Base-by-base conservation (phyloP, 2,888 invertebrate genomes). In the Oligia latruncula region DNA sequence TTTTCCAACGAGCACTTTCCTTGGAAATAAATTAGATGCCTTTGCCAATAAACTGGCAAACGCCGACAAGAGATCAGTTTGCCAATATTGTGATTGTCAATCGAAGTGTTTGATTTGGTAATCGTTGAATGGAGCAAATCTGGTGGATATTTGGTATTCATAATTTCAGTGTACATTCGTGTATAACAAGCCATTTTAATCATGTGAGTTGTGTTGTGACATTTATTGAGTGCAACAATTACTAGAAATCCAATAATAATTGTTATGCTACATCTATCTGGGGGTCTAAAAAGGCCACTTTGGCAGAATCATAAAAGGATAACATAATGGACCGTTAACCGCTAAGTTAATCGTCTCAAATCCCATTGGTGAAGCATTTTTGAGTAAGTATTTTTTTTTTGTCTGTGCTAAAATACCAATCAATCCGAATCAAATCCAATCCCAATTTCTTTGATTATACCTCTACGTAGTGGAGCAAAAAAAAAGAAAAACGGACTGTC, bases 51-150 rank as follows among this genome's bases (percentile, higher is more conserved):
- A 81, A 80, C 74, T 76, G 62, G 72, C 71, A 72, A 81, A 77
- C 71, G 68, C 58, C 40, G 77, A 74, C 76, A 77, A 82, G 77
- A 81, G 78, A 84, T 86, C 81, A 81, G 77, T 81, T 83, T 77
- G 77, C 78, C 80, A 81, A 88, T 83, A 74, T 82, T 80, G 78
- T 80, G 82, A 84, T 81, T 87, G 84, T 84, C 81, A 86, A 80
- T 80, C 62, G 71, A 86, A 79, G 79, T 84, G 82, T 87, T 88
- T 82, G 80, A 72, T 71, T 84, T 83, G 73, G 77, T 83, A 74
- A 88, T 85, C 78, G 73, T 82, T 76, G 74, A 75, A 72, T 68
- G 66, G 70, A 80, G 62, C 64, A 74, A 81, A 83, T 86, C 77
- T 84, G 73, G 4, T 71, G 52, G 20, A 73, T 74, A 73, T 80